Percentiles rank a stretch among this genome's conserved stretches.
Conservation (phyloP, 2,113 vertebrate genomes). For the Odocoileus virginianus region DNA sequence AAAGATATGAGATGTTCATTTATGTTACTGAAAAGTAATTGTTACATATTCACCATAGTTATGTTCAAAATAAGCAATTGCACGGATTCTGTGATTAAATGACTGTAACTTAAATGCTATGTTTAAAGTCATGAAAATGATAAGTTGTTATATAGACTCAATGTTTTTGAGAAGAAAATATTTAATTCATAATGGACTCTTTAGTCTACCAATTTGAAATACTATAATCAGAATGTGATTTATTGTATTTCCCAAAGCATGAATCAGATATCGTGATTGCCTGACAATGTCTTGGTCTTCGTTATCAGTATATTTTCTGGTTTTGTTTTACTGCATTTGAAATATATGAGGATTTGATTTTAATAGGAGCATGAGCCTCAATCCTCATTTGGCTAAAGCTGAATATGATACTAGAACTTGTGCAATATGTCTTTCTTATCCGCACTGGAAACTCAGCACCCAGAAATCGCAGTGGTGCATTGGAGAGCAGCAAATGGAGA, state of each 20-base stretch:
- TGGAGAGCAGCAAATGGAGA: neutral
- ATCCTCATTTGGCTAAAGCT: slow-evolving; percentile 39
- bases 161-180: slow-evolving; percentile 46
- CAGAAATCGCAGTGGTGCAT: neutral
- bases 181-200: slow-evolving; percentile 42
- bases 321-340: slow-evolving; percentile 35
- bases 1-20: slow-evolving; percentile 71
- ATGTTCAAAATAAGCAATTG: slow-evolving; percentile 61
- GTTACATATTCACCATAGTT: slow-evolving; percentile 59
- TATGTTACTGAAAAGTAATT: slow-evolving; percentile 66
- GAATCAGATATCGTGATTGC: slow-evolving; percentile 57
- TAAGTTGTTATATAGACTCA: slow-evolving; percentile 41
- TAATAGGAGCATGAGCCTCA: slow-evolving; percentile 28
- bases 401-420: neutral
- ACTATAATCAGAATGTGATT: slow-evolving; percentile 47
- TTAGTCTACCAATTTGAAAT: slow-evolving; percentile 40
- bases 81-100: slow-evolving; percentile 35
- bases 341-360: slow-evolving; percentile 57
- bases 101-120: slow-evolving; percentile 32
- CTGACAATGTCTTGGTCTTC: slow-evolving; percentile 44
- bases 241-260: slow-evolving; percentile 47
- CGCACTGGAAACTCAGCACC: neutral
- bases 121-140: slow-evolving; percentile 67
- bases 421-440: neutral
- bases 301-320: neutral